Evolutionary conservation across 2,113 vertebrate genomes (phyloP), one percentile per base, ranked within the genome.

Genomic region (Acanthisitta chloris): DNA sequence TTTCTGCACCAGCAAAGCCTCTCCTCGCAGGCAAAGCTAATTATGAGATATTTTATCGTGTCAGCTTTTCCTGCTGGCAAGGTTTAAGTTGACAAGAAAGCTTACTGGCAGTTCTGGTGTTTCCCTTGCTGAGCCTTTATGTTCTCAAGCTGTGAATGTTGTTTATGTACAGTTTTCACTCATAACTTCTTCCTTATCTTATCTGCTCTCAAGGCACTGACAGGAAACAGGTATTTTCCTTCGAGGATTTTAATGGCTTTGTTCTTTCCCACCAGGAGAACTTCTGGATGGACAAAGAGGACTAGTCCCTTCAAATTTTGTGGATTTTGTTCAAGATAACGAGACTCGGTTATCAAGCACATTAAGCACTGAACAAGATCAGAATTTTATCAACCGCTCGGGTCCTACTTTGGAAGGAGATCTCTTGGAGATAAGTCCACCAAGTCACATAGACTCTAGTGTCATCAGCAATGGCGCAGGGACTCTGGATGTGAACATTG

Each of bases 221-320:
- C 17, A 1, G 14, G 48, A 7, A 21, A 8, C 13, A 69, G 29
- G 13, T 24, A 0, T n/a, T 26, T 6, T 52, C 9, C 49, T 31
- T 49, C 34, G 12, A 20, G 24, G 51, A 3, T 51, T 55, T 31
- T 64, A 15, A 83, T 7, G 58, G 36, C 59, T 1, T 11, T 59
- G 46, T 65, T 77, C 69, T 84, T 78, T 36, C 81, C 83, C 62
- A 2, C 34, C 97, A 99, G 99, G 99, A 43, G 99, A 99, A 90
- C 98, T 99, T 45, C 97, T 99, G 93, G 99, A 99, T 15, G 99
- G 99, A 46, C 99, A 99, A 88, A 97, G 99, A 97, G 99, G 99
- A 19, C 97, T 99, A 4, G 99, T 99, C 87, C 99, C 99, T 38
- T 99, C 99, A 77, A 99, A 99, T 98, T 99, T 99, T 58, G 99